Conservation (phyloP, 2,888 invertebrate genomes). For the Dorcus parallelipipedus region DNA sequence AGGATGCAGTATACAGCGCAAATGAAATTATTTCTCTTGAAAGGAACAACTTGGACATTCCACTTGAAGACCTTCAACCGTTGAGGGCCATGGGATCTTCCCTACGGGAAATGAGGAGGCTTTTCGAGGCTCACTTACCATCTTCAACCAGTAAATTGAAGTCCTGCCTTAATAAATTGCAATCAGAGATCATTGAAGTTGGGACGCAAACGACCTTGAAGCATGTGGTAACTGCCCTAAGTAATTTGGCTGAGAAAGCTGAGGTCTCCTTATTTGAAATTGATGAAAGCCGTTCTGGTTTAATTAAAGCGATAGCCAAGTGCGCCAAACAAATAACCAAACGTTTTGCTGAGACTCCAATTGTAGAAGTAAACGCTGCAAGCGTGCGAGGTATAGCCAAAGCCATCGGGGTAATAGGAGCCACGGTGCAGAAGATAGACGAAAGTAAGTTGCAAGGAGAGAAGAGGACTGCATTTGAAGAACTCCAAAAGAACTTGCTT, state of each 20-base stretch:
- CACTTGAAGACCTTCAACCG: conserved; percentile 14
- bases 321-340: no score
- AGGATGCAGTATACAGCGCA: conserved; percentile 37
- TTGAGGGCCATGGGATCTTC: neutral
- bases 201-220: conserved; percentile 16
- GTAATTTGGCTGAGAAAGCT: conserved; percentile 15
- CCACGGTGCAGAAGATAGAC: neutral
- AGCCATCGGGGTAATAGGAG: neutral
- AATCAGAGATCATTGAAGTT: conserved; percentile 9
- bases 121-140: no score
- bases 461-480: no score
- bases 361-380: neutral
- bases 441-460: no score
- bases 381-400: neutral
- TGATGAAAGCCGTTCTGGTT: no score
- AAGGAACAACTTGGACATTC: conserved; percentile 14
- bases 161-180: conserved; percentile 2
- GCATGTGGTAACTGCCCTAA: conserved; percentile 17
- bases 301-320: no score
- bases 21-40: conserved; percentile 35
- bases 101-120: no score
- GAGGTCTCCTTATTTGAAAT: neutral
- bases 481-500: no score
- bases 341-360: neutral
- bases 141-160: conserved; percentile 1